These are phyloP conservation scores for Tyrannus savana DNA, from an alignment of 2,113 vertebrate species.

Conservation along the genomic window DNA sequence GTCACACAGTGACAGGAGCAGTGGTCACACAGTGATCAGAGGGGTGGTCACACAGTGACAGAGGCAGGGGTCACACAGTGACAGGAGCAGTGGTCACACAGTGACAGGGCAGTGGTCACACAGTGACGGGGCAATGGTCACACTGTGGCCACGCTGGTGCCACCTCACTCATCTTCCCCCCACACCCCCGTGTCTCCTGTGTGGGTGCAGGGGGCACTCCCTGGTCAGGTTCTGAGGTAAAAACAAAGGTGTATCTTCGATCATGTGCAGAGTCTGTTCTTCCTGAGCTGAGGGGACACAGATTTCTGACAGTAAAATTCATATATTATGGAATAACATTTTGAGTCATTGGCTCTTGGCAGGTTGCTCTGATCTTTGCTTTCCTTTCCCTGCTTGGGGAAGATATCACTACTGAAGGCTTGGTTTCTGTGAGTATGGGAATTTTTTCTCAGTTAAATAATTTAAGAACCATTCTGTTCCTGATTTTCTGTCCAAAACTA, in stretches of 20 bases:
- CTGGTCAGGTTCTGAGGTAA: neutral
- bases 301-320: neutral
- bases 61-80: neutral
- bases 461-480: neutral
- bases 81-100: no score
- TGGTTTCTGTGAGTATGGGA: neutral
- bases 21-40: neutral
- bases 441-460: neutral
- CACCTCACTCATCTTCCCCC: accelerated
- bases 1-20: neutral
- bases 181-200: accelerated
- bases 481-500: neutral
- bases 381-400: neutral
- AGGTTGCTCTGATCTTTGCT: neutral
- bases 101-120: neutral
- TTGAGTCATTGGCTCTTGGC: accelerated
- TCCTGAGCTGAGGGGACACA: neutral
- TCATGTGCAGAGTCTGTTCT: accelerated
- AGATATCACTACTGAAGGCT: neutral
- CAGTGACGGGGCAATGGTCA: neutral
- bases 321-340: neutral
- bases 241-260: accelerated
- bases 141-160: neutral
- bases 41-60: neutral
- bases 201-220: accelerated